Evolutionary conservation across 2,797 vertebrate species (phyloP).

Genomic region (Setipinna tenuifilis): DNA sequence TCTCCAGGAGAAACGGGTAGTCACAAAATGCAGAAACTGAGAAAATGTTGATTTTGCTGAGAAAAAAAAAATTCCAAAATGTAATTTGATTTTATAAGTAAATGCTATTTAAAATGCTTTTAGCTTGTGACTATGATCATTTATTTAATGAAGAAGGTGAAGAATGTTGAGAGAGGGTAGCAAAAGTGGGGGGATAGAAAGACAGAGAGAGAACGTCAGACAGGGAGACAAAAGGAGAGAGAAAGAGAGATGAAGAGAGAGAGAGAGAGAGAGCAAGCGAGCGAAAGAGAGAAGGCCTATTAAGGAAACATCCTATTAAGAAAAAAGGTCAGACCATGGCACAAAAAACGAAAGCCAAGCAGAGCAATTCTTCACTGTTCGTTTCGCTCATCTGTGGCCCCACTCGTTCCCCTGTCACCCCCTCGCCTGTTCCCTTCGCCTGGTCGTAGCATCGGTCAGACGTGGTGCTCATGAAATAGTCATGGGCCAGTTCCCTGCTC

Average conservation of each 20-base stretch:
- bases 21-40: too few relatives aligned
- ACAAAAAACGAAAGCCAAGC: conserved; percentile 28
- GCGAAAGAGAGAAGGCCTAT: not conserved
- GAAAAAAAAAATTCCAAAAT: too few relatives aligned
- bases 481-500: conserved; percentile 21
- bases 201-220: not conserved
- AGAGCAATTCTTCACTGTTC: not conserved
- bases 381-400: not conserved
- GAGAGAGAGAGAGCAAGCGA: not conserved
- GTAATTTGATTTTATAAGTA: too few relatives aligned
- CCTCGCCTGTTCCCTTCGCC: not conserved
- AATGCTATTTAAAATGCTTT: too few relatives aligned
- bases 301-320: not conserved
- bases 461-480: conserved; percentile 53
- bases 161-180: too few relatives aligned
- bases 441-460: not conserved
- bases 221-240: not conserved
- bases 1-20: too few relatives aligned
- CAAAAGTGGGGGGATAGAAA: not conserved
- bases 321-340: not conserved
- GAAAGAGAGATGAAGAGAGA: not conserved
- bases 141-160: too few relatives aligned
- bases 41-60: too few relatives aligned
- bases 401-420: not conserved
- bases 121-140: too few relatives aligned